A percentile compares a stretch with the other conserved stretches of the same genome.
Evolutionary conservation across 1,140 invertebrate species (phyloP).

Genomic region (Drosophila auraria): DNA sequence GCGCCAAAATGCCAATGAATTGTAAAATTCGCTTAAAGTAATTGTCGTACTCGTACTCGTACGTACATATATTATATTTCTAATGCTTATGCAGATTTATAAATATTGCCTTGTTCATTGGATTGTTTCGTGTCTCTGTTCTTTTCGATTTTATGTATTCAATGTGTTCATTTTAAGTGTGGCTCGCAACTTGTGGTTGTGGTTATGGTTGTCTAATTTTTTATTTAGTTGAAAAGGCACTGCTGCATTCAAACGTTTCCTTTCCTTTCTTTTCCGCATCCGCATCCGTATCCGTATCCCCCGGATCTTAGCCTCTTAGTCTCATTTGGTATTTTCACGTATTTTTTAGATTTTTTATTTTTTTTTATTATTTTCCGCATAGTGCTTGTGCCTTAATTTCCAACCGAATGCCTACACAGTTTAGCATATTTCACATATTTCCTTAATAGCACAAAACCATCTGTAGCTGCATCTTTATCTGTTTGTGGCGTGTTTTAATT

Average conservation of each 20-base stretch:
- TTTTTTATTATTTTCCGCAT: slow-evolving; percentile 14
- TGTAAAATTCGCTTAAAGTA: slow-evolving; percentile 44
- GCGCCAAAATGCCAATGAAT: slow-evolving; percentile 27
- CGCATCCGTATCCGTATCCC: not conserved
- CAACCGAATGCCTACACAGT: slow-evolving; percentile 50
- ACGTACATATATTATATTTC: slow-evolving; percentile 15
- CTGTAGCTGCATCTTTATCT: slow-evolving; percentile 4
- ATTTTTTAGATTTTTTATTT: slow-evolving; percentile 1
- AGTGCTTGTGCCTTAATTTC: slow-evolving; percentile 22
- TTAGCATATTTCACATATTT: slow-evolving; percentile 22
- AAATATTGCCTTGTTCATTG: slow-evolving; percentile 52
- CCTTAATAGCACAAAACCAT: not conserved
- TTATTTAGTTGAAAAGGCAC: slow-evolving; percentile 72
- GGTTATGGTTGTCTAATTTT: slow-evolving; percentile 27
- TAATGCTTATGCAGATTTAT: slow-evolving; percentile 41
- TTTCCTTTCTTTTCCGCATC: slow-evolving; percentile 17
- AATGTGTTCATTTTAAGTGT: slow-evolving; percentile 22
- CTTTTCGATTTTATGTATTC: not conserved
- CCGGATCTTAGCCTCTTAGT: slow-evolving; percentile 39
- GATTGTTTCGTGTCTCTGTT: slow-evolving; percentile 48
- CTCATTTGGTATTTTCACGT: slow-evolving; percentile 34
- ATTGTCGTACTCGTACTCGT: slow-evolving; percentile 18
- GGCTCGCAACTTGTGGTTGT: slow-evolving; percentile 13
- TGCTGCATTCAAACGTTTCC: slow-evolving; percentile 69
- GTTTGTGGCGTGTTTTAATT: not conserved